Base-by-base conservation (phyloP, 2,113 vertebrate genomes). In the Alosa alosa region DNA sequence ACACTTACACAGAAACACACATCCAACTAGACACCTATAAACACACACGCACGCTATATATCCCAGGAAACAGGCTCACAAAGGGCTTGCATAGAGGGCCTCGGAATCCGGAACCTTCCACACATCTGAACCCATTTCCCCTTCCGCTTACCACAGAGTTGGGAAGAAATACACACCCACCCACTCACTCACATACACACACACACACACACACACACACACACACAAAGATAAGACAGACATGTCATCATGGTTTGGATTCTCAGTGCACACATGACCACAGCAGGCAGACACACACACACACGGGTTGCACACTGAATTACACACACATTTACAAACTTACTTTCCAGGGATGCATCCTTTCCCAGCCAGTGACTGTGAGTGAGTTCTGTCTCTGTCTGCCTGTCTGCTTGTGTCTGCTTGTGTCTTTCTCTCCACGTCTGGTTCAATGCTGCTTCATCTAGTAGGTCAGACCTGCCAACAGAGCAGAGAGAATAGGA, bases 191-290 rank as follows among this genome's bases (percentile, higher is more conserved):
- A n/a, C 68, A 39, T 9, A 1, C 68, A 31, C 31, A 49, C 60
- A 49, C 85, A 64, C 55, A 18, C 84, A 57, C n/a, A 22, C 52
- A 81, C 25, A 10, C 64, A 84, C 13, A 49, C 68, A 55, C 36
- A 41, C 47, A 36, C 45, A 86, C n/a, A 44, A 9, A 44, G 46
- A 78, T 36, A 83, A 83, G 25, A 72, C 6, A 52, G 46, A 75
- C 41, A 47, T n/a, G 46, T 78, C 83, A 83, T 75, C 86, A 86
- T 86, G 20, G 46, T 55, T 83, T 83, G 82, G 49, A 86, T 22
- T 84, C 82, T 47, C n/a, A 82, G 45, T 41, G 57, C 50, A 83
- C 4, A 44, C 83, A 84, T 25, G 39, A 57, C 82, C 52, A 3
- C 57, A 55, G 11, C 4, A 55, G 2, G 4, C 6, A 41, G 8